Conservation (phyloP, 2,888 invertebrate genomes). For the Eledone cirrhosa region DNA sequence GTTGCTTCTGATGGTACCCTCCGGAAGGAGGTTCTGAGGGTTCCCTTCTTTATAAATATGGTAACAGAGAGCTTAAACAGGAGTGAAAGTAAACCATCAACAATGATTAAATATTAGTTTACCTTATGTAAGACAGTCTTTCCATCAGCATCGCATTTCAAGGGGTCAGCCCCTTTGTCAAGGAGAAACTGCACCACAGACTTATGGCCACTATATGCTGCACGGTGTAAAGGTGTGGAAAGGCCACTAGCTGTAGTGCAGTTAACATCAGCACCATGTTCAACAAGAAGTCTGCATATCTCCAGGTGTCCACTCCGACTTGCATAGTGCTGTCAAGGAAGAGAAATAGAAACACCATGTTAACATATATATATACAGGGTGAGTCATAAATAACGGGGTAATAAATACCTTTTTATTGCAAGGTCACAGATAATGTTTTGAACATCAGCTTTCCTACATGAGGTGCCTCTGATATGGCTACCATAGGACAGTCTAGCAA, state of each 20-base stretch:
- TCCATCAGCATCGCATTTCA: conserved; percentile 80
- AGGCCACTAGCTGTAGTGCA: conserved; percentile 78
- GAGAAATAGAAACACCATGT: background rate
- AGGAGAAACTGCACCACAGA: conserved; percentile 75
- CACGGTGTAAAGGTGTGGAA: conserved; percentile 85
- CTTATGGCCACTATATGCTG: conserved; percentile 76
- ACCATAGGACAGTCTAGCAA: too few species aligned
- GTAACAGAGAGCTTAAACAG: background rate
- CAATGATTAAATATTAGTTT: background rate
- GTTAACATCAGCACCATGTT: conserved; percentile 78
- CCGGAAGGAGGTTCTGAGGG: background rate
- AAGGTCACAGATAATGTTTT: too few species aligned
- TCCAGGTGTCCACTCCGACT: conserved; percentile 80
- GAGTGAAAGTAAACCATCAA: background rate
- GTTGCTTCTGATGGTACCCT: too few species aligned
- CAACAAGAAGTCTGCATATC: conserved; percentile 77
- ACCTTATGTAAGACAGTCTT: conserved; percentile 84
- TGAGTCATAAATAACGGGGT: too few species aligned
- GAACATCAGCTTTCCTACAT: too few species aligned
- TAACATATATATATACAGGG: too few species aligned
- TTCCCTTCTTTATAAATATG: background rate
- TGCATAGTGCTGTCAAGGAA: conserved; percentile 77
- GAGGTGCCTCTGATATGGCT: too few species aligned
- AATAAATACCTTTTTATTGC: too few species aligned
- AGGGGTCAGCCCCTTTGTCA: conserved; percentile 70